Evolutionary conservation across 2,888 invertebrate genomes (phyloP), one percentile per base, ranked within the genome.

Genomic region (Anaspis maculata): DNA sequence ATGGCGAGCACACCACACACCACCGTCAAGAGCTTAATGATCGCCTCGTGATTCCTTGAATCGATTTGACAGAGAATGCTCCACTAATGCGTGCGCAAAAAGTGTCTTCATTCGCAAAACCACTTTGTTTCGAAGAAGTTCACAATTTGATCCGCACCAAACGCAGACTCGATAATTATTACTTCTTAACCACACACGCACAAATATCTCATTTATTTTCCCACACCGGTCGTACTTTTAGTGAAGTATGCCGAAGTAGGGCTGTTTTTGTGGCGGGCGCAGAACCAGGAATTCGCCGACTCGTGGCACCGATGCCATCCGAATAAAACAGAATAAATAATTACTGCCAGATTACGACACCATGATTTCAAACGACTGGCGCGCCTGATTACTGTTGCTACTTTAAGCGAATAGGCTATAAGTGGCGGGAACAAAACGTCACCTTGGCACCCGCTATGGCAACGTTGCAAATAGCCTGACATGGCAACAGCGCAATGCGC

Each of bases 11-110:
- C n/a, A n/a, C n/a, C n/a, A n/a, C n/a, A n/a, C n/a, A n/a, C n/a
- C 46, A 48, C 44, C 40, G 41, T 37, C 44, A 43, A 46, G 48
- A 51, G 43, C 44, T 45, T 47, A 49, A 51, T 45, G 48, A 46
- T 42, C 44, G 37, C 42, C 34, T 46, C 41, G 46, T 40, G 42
- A 49, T 52, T 52, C 51, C 45, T 40, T 41, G 51, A 50, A 52
- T 46, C 52, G 50, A 52, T 52, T 51, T 50, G 45, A 49, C 45
- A 39, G 39, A 32, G 47, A 46, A 46, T 46, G 41, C 39, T 36
- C 31, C 30, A 34, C 40, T 32, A 39, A 41, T 25, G 30, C 30
- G 29, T 12, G 24, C 29, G 39, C 32, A 46, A 48, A 49, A 48
- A 49, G 38, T 37, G 45, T 40, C 44, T 41, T 47, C 44, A 43